These are phyloP conservation scores for Anhinga anhinga DNA, from an alignment of 2,113 vertebrate genomes.

Conservation along the genomic window DNA sequence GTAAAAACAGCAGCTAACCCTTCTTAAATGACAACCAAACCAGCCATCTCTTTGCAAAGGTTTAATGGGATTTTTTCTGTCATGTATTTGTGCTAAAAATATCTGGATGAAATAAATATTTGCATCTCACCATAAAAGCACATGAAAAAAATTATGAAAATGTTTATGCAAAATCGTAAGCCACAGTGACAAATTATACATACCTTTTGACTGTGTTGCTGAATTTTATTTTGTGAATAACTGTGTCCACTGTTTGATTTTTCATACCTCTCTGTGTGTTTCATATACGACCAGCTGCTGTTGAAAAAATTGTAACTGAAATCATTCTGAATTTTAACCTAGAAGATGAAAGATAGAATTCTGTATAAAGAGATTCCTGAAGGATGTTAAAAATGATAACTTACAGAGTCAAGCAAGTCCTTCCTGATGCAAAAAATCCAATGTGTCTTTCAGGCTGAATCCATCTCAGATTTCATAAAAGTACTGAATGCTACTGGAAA, in stretches of 20 bases:
- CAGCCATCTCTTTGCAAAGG: neutral
- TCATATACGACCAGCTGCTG: slow-evolving; percentile 89
- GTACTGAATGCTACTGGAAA: neutral
- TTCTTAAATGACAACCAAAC: neutral
- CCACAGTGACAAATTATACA: neutral
- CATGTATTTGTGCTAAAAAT: neutral
- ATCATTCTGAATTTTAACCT: slow-evolving; percentile 88
- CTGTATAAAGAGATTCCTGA: neutral
- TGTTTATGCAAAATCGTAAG: neutral
- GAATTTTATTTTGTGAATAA: neutral
- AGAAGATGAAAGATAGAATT: neutral
- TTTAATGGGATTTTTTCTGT: neutral
- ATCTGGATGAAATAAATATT: neutral
- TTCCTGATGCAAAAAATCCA: neutral
- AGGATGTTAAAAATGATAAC: neutral
- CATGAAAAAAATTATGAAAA: neutral
- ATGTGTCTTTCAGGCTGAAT: neutral
- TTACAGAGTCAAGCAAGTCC: neutral
- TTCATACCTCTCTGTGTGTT: slow-evolving; percentile 25
- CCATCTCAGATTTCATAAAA: neutral
- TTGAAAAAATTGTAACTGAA: slow-evolving; percentile 89
- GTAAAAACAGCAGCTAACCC: neutral
- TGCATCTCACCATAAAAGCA: neutral
- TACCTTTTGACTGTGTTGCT: slow-evolving; percentile 60
- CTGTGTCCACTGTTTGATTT: neutral